phyloP scores from a whole-genome alignment of 2,113 vertebrate species.

The Petaurus breviceps region DNA sequence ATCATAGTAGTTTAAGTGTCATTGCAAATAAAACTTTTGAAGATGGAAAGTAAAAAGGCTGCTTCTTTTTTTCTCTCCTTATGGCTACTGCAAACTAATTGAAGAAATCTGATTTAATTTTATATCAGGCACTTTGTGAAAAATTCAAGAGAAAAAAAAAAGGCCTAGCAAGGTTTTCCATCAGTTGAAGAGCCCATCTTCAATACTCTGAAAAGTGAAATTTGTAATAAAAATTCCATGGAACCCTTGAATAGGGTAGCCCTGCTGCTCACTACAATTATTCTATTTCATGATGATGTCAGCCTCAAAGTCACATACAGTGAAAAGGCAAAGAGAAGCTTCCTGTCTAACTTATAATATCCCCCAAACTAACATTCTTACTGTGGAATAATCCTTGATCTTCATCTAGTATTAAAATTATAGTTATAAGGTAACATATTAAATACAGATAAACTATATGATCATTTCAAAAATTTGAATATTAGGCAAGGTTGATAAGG shows the following conservation, averaged over 20 bases:
- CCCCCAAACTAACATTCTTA: constrained; percentile 23
- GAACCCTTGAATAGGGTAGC: constrained; percentile 24
- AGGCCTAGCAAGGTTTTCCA: constrained; percentile 32
- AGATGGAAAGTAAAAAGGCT: constrained; percentile 32
- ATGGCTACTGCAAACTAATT: background rate
- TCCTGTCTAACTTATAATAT: constrained; percentile 13
- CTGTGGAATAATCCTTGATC: background rate
- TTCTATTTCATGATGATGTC: constrained; percentile 20
- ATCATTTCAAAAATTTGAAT: constrained; percentile 18
- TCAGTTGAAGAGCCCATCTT: constrained; percentile 33
- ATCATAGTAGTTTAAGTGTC: constrained; percentile 16
- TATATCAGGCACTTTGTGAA: constrained; percentile 35
- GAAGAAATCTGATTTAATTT: constrained; percentile 52
- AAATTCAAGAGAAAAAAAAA: constrained; percentile 38
- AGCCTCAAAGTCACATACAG: constrained; percentile 35
- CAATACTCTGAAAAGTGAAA: background rate
- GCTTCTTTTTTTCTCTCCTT: background rate
- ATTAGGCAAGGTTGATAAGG: background rate
- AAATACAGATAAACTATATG: background rate
- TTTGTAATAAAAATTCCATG: background rate
- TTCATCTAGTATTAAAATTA: constrained; percentile 20
- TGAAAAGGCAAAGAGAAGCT: constrained; percentile 18
- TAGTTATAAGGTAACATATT: constrained; percentile 24
- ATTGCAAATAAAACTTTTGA: constrained; percentile 43
- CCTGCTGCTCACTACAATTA: constrained; percentile 3